Evolutionary conservation across 1,140 invertebrate species (phyloP).

Genomic region (Dinoponera quadriceps): DNA sequence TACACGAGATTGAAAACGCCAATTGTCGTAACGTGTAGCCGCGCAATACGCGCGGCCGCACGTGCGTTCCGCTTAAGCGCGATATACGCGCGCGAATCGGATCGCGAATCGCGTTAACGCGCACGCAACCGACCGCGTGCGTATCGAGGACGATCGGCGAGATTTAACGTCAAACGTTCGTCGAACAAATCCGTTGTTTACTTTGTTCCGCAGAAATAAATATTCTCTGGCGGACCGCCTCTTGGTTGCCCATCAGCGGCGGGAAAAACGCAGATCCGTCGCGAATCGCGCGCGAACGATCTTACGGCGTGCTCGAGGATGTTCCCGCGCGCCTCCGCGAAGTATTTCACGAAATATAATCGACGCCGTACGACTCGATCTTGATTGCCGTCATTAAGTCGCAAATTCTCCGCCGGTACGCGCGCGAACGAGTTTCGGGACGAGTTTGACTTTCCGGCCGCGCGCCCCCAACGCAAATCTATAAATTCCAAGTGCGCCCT

Average conservation of each 20-base stretch:
- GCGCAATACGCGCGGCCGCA: neutral
- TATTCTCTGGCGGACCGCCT: too few relatives aligned
- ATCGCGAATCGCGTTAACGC: conserved; percentile 43
- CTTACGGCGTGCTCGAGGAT: neutral
- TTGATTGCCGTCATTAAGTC: conserved; percentile 5
- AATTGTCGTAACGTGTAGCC: neutral
- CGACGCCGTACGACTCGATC: neutral
- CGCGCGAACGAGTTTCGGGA: conserved; percentile 17
- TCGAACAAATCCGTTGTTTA: neutral
- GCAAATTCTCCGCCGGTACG: neutral
- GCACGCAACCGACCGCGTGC: neutral
- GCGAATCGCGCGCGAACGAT: neutral
- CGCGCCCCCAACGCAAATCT: neutral
- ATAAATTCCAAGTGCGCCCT: conserved; percentile 43
- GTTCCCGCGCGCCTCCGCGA: too few relatives aligned
- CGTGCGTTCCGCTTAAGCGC: neutral
- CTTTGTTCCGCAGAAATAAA: conserved; percentile 10
- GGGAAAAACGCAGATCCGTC: too few relatives aligned
- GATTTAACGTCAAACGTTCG: conserved; percentile 1
- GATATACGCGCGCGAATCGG: neutral
- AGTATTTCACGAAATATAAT: neutral
- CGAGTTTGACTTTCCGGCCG: neutral
- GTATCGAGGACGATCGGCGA: conserved; percentile 7
- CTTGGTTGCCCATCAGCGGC: too few relatives aligned
- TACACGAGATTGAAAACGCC: conserved; percentile 51